Base-by-base conservation (phyloP, 2,888 invertebrate species). In the Notodonta dromedarius region DNA sequence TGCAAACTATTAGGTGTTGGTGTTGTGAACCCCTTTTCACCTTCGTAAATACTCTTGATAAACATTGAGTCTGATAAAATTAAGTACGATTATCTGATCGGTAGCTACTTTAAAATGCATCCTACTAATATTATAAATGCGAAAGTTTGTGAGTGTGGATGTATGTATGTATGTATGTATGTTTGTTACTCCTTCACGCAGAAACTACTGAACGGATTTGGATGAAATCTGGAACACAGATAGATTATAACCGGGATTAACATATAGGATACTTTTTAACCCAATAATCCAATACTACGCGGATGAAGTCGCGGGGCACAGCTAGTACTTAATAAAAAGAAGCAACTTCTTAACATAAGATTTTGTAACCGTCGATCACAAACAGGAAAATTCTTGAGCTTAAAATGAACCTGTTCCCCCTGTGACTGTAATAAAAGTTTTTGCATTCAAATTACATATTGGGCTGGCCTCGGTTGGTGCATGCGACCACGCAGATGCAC, bases 401-500 rank as follows among this genome's bases (percentile, higher is more conserved):
- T 57, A 65, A 56, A 12, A 58, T 53, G 40, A 9, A 32, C 39
- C 39, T 11, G 7, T 11, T 59, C 66, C 58, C 58, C 51, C 63
- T 59, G 67, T 62, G 74, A 24, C 24, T 24, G 24, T 69, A 73
- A 74, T 80, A 76, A 82, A 79, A 72, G 68, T 75, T 76, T 76
- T 70, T 77, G 56, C 67, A 63, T 71, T 78, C 75, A 79, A 79
- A 78, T 79, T 79, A 78, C 73, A 70, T 77, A 72, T 79, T 73
- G 72, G 77, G 80, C 72, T 74, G 79, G 74, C 75, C 76, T 74
- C 76, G 65, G 71, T 77, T 71, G 71, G 65, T 71, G 66, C 69
- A 66, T 69, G 73, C 72, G 70, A 66, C 63, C 65, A 63, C 53
- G 76, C 81, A 79, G 80, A 82, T 83, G 84, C 82, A 75, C 65